phyloP scores from a whole-genome alignment of 2,888 invertebrate species.

The Drosophila formosana region DNA sequence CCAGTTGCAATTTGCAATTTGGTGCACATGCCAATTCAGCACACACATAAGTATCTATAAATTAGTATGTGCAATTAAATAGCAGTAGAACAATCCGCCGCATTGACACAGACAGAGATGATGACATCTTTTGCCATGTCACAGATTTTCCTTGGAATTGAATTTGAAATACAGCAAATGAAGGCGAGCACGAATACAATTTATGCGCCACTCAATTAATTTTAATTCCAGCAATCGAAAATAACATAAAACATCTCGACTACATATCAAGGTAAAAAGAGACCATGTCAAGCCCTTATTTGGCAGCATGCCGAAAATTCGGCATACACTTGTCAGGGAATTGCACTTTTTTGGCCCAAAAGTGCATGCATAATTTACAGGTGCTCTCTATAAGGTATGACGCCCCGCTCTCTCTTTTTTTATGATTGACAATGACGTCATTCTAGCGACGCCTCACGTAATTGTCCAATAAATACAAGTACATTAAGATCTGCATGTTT shows the following conservation, averaged over 20 bases:
- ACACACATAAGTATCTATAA: slow-evolving; percentile 27
- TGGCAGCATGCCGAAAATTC: slow-evolving; percentile 40
- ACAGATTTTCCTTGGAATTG: slow-evolving; percentile 71
- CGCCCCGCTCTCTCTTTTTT: background rate
- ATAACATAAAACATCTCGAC: slow-evolving; percentile 8
- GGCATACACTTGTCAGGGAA: slow-evolving; percentile 48
- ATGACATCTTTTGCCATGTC: slow-evolving; percentile 68
- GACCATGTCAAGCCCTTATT: slow-evolving; percentile 67
- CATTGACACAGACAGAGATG: slow-evolving; percentile 24
- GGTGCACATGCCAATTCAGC: slow-evolving; percentile 65
- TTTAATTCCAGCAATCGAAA: slow-evolving; percentile 69
- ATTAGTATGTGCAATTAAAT: slow-evolving; percentile 28
- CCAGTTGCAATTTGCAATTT: slow-evolving; percentile 60
- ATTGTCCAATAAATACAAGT: slow-evolving; percentile 32
- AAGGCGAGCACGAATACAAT: slow-evolving; percentile 61
- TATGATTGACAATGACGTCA: slow-evolving; percentile 34
- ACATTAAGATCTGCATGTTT: slow-evolving; percentile 7
- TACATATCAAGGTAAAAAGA: slow-evolving; percentile 62
- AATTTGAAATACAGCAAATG: slow-evolving; percentile 58
- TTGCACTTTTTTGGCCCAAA: slow-evolving; percentile 69
- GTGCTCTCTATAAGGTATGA: slow-evolving; percentile 21
- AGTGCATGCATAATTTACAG: slow-evolving; percentile 44
- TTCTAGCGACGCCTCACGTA: slow-evolving; percentile 15
- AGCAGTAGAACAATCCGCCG: slow-evolving; percentile 5
- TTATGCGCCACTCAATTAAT: slow-evolving; percentile 71